Conservation (phyloP, 2,797 vertebrate genomes). For the Trachops cirrhosus region DNA sequence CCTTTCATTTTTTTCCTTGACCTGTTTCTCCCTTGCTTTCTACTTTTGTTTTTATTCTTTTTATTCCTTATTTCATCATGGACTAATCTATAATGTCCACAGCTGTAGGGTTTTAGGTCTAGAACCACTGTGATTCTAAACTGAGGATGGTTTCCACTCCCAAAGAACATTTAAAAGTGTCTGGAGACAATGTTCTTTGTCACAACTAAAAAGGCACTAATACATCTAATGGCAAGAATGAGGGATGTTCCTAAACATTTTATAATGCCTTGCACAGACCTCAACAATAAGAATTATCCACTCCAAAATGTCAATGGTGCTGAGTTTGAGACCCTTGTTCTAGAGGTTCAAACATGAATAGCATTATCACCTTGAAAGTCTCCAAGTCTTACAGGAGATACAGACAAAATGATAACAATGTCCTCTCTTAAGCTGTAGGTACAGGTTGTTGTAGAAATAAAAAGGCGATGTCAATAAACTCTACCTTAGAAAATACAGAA, state of each 20-base stretch:
- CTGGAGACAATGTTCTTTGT: neutral
- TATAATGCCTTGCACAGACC: neutral
- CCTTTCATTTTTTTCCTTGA: neutral
- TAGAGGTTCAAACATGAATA: neutral
- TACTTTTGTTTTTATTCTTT: neutral
- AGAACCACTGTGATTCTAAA: neutral
- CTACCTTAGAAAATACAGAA: neutral
- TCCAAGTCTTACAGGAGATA: neutral
- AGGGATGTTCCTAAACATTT: neutral
- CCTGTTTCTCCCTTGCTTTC: neutral
- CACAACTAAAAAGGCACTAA: neutral
- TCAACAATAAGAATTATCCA: neutral
- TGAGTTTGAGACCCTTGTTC: neutral
- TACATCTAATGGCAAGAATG: neutral
- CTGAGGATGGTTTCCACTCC: neutral
- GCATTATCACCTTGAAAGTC: neutral
- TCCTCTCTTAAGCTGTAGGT: neutral
- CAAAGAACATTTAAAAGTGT: neutral
- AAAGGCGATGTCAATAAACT: neutral
- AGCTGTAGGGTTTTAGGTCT: neutral
- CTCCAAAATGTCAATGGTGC: neutral
- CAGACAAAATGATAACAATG: neutral
- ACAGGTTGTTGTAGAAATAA: neutral
- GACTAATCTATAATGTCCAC: neutral
- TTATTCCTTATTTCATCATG: neutral